A percentile compares a stretch with the other conserved stretches of the same genome.
phyloP scores from a whole-genome alignment of 35 echinoderm and acorn worm genomes.

The Strongylocentrotus purpuratus region DNA sequence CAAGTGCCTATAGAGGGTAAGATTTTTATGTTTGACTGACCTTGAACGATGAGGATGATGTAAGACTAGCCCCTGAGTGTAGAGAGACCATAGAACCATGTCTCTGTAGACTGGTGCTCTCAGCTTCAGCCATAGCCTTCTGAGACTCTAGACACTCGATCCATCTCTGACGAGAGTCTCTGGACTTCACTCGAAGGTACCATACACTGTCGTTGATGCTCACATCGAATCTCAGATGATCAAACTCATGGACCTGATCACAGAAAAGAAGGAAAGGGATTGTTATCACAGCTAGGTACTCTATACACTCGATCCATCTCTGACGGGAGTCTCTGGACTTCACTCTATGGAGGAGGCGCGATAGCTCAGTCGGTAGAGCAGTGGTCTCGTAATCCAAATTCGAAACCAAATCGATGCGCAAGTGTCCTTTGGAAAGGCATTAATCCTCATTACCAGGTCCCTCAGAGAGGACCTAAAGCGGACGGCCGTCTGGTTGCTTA shows the following conservation, averaged over 20 bases:
- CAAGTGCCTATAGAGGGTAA: not conserved
- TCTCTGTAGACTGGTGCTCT: conserved; percentile 68
- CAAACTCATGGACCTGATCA: conserved; percentile 84
- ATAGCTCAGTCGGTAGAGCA: no score
- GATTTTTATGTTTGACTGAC: conserved; percentile 29
- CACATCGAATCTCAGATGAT: conserved; percentile 93
- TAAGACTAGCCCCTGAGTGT: conserved; percentile 77
- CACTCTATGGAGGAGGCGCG: no score
- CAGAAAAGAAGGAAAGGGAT: not conserved
- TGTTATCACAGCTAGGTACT: conserved; percentile 28
- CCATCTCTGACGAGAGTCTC: conserved; percentile 82
- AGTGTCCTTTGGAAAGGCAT: no score
- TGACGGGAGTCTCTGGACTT: conserved; percentile 70
- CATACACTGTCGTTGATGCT: conserved; percentile 94
- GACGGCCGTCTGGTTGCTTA: no score
- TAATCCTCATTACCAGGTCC: no score
- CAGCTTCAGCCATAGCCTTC: conserved; percentile 67
- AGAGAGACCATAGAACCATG: conserved; percentile 95
- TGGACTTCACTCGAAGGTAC: conserved; percentile 82
- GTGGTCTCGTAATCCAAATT: no score
- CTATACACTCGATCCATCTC: conserved; percentile 88
- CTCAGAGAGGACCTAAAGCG: no score
- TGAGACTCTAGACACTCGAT: conserved; percentile 90
- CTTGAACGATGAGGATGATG: conserved; percentile 97
- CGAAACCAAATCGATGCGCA: no score